These are phyloP conservation scores for Camponotus fellah DNA, from an alignment of 2,888 invertebrate species.

Conservation along the genomic window DNA sequence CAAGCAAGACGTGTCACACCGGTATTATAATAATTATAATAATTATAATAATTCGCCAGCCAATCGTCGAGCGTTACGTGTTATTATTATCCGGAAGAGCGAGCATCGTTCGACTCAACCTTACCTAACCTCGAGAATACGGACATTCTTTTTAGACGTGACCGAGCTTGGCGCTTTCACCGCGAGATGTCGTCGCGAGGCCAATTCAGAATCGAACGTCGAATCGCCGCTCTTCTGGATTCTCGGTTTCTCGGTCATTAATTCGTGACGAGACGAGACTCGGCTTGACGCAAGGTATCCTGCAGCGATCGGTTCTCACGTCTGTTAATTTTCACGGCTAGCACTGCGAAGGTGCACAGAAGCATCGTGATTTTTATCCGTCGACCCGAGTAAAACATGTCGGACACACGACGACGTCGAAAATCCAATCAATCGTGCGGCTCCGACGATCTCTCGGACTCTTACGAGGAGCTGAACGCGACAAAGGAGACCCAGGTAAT, in stretches of 20 bases:
- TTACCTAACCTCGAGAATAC: neutral
- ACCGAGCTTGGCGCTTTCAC: neutral
- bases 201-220: neutral
- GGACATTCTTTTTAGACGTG: neutral
- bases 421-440: constrained; percentile 82
- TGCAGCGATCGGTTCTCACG: neutral
- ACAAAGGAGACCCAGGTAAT: constrained; percentile 84
- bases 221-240: neutral
- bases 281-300: constrained; percentile 1
- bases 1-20: too few species aligned
- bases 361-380: neutral
- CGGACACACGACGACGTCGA: constrained; percentile 83
- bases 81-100: too few species aligned
- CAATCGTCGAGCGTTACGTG: too few species aligned
- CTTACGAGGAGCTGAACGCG: constrained; percentile 82
- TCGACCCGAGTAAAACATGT: constrained; percentile 76
- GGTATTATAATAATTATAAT: too few species aligned
- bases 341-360: neutral
- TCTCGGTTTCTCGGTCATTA: neutral
- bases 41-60: too few species aligned
- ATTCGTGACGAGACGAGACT: constrained; percentile 15
- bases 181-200: neutral
- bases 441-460: constrained; percentile 84
- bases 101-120: too few species aligned
- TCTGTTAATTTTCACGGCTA: neutral